These are phyloP conservation scores for Picathartes gymnocephalus DNA, from an alignment of 2,113 vertebrate species.

Conservation along the genomic window DNA sequence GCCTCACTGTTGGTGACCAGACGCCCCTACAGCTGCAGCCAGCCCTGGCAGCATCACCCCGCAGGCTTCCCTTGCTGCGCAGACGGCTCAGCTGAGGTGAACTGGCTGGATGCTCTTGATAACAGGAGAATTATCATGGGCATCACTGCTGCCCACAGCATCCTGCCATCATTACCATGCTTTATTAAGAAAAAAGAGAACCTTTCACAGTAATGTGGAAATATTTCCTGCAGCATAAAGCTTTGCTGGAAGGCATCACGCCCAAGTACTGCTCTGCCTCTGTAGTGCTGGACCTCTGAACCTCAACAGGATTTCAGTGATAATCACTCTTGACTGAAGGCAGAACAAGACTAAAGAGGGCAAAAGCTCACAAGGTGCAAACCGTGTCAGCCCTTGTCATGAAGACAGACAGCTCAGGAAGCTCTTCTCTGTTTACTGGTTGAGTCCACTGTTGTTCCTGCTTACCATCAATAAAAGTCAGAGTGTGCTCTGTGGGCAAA, in stretches of 20 bases:
- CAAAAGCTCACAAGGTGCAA: neutral
- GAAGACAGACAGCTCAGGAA: neutral
- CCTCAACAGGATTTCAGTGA: neutral
- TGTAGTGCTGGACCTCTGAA: neutral
- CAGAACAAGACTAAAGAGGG: neutral
- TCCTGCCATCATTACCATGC: neutral
- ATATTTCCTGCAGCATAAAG: neutral
- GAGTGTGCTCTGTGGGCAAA: neutral
- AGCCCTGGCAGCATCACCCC: accelerated
- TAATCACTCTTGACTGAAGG: neutral
- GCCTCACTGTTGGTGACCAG: accelerated
- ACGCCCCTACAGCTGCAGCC: accelerated
- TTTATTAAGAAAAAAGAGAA: neutral
- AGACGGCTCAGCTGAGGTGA: neutral
- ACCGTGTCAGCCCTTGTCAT: neutral
- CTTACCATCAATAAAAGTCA: accelerated
- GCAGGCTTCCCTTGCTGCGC: accelerated
- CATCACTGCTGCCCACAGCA: accelerated
- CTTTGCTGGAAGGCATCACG: neutral
- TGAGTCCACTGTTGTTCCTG: neutral
- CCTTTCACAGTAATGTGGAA: neutral
- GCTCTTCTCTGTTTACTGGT: neutral
- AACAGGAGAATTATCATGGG: neutral
- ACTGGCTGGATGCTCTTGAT: neutral
- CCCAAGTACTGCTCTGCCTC: neutral